Evolutionary conservation across 2,888 invertebrate species (phyloP).

Genomic region (Synanthedon myopaeformis): DNA sequence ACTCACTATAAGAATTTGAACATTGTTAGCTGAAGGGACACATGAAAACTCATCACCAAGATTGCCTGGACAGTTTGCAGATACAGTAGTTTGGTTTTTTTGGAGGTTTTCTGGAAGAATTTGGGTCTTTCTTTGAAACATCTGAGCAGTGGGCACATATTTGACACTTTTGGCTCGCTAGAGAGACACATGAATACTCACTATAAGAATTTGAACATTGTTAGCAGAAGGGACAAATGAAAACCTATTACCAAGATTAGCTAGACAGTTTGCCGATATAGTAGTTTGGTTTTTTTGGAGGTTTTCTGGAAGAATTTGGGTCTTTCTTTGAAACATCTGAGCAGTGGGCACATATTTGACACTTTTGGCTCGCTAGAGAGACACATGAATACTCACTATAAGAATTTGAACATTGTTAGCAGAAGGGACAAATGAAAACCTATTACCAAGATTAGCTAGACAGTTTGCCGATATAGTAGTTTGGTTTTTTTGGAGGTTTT

Average conservation of each 20-base stretch:
- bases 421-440: constrained; percentile 53
- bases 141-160: too few relatives aligned
- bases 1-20: too few relatives aligned
- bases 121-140: too few relatives aligned
- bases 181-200: too few relatives aligned
- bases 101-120: background rate
- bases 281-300: background rate
- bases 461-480: background rate
- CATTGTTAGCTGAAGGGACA: too few relatives aligned
- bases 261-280: background rate
- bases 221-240: constrained; percentile 55
- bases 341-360: too few relatives aligned
- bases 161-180: too few relatives aligned
- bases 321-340: background rate
- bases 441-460: constrained; percentile 28
- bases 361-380: constrained; percentile 12
- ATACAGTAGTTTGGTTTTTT: background rate
- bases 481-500: background rate
- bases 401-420: constrained; percentile 31
- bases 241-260: constrained; percentile 36
- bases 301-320: background rate
- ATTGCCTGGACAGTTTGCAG: too few relatives aligned
- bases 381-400: constrained; percentile 16
- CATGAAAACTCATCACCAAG: too few relatives aligned
- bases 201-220: constrained; percentile 15